Base-by-base conservation (phyloP, 1,140 invertebrate genomes). In the Tetragnatha versicolor region DNA sequence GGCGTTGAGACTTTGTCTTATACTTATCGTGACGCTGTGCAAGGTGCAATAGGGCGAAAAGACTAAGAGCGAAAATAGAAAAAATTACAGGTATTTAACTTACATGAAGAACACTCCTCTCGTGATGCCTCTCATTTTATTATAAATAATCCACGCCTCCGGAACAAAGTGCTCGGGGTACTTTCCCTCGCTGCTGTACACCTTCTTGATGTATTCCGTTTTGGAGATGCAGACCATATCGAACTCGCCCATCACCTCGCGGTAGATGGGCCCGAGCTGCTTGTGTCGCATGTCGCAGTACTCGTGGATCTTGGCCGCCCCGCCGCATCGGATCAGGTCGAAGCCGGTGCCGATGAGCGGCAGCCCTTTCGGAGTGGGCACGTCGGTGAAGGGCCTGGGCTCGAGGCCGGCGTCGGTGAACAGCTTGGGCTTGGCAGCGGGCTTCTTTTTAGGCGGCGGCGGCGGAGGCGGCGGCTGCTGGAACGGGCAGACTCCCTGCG, bases 101-200 rank as follows among this genome's bases (percentile, higher is more conserved):
- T 88, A 92, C 94, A 95, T 95, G 85, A 96, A 96, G 83, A 95
- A 91, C 10, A 96, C 86, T 20, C 94, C 94, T 81, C 94, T 88
- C 81, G 90, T 87, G 58, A 89, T 90, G 35, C 89, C 88, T 80
- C 91, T 88, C 2, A 90, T 84, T 82, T 93, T 85, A 83, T 94
- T 94, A 82, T 95, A 95, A 14, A 93, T 84, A 0, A 89, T 84
- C 93, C 94, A 96, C 2, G 93, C 88, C 83, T 94, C 92, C 3
- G 94, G 94, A 79, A 95, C 84, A 82, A 93, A 89, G 85, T 95
- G 93, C 58, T 86, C 86, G 0, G 94, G 94, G 83, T 91, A 91
- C 82, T 90, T 90, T 70, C 93, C 94, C 88, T 96, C 94, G 10
- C 90, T 85, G 6, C 88, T 83, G 84, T 93, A 94, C 17, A 95